phyloP scores from a whole-genome alignment of 1,140 invertebrate species.

The Bombus cullumanus region DNA sequence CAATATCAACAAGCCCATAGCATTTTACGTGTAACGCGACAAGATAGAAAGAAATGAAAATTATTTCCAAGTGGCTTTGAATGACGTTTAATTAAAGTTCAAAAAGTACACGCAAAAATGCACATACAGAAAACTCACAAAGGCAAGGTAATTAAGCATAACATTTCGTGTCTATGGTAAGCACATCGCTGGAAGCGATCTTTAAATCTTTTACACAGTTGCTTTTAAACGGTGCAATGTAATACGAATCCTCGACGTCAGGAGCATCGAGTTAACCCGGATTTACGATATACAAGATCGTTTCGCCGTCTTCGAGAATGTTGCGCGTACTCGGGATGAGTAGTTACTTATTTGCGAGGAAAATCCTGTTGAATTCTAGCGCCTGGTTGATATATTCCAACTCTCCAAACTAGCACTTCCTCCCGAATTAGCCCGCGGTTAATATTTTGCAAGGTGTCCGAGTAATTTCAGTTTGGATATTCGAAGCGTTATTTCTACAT shows the following conservation, averaged over 20 bases:
- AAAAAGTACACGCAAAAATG: background rate
- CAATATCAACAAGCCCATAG: background rate
- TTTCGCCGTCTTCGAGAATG: background rate
- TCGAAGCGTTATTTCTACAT: no score
- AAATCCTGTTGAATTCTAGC: background rate
- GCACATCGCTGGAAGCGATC: background rate
- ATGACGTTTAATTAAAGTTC: background rate
- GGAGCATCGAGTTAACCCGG: background rate
- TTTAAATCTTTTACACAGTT: background rate
- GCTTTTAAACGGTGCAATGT: background rate
- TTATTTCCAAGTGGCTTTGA: background rate
- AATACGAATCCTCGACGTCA: no score
- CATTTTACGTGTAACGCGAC: background rate
- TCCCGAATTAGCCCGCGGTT: no score
- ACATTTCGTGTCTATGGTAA: background rate
- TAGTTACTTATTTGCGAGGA: background rate
- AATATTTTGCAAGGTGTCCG: no score
- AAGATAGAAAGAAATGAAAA: background rate
- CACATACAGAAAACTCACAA: background rate
- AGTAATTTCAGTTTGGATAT: background rate
- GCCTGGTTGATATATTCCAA: background rate
- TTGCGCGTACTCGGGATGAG: background rate
- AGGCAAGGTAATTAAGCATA: background rate
- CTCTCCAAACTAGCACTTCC: accelerated
- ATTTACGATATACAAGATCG: background rate